Evolutionary conservation across 2,113 vertebrate species (phyloP), one percentile per base, ranked within the genome.

Genomic region (Pandion haliaetus): DNA sequence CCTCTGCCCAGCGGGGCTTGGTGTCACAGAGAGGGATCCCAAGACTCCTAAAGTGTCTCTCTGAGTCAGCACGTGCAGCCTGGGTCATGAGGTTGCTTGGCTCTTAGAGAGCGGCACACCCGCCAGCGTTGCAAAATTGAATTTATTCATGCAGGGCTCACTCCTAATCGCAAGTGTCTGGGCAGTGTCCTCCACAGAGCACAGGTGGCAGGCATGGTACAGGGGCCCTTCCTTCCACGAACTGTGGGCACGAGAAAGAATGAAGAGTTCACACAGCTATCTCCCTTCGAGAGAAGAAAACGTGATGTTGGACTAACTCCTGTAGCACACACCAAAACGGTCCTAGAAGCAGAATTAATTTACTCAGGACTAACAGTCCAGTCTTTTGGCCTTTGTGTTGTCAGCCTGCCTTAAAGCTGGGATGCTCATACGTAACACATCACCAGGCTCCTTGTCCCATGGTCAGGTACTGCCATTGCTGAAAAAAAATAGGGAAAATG

Each of bases 141-240:
- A 42, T 34, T 70, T 70, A 58, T 36, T 45, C 49, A 19, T 17
- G 31, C 34, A 45, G 55, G 25, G 7, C 13, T 66, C 28, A 28
- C 20, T 71, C 69, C 55, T 74, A 73, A 66, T 58, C 6, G 10
- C 57, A 69, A 14, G 3, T 40, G 34, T 59, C 38, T 72, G 25
- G 49, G 69, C n/a, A 61, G 49, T 42, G 40, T 73, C 59, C 28
- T 69, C 21, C 32, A 49, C 11, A 36, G 25, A 9, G 8, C 52
- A 63, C 0, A 4, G 0, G 54, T 29, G 34, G 47, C 12, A 49
- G 12, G 19, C 8, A 8, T 52, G 28, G 54, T 40, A 36, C 12
- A 74, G 66, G 12, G 24, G 8, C 24, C 32, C 28, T 72, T 87
- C 50, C 13, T 44, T 49, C 84, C 73, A 28, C 1, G 2, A 50